Conservation (phyloP, 2,888 invertebrate genomes). For the Hololepta plana region DNA sequence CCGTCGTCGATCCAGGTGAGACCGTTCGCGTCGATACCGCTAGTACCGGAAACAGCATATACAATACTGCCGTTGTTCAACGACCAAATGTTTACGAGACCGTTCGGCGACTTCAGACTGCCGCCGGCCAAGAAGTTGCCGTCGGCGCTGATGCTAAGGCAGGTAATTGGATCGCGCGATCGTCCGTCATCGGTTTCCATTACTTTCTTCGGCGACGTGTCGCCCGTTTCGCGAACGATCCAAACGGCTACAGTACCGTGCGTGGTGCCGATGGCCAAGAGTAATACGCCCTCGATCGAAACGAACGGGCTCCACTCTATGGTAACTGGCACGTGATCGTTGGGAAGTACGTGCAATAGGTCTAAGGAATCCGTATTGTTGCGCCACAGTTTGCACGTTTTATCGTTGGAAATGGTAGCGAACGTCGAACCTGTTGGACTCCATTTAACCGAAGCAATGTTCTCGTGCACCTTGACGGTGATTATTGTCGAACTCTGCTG, state of each 20-base stretch:
- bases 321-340: slow-evolving; percentile 28
- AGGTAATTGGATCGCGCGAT: slow-evolving; percentile 31
- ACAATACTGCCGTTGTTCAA: slow-evolving; percentile 36
- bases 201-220: slow-evolving; percentile 12
- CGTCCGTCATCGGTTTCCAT: slow-evolving; percentile 30
- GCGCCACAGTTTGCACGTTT: slow-evolving; percentile 30
- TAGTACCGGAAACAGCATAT: slow-evolving; percentile 32
- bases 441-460: slow-evolving; percentile 26
- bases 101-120: slow-evolving; percentile 24
- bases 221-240: slow-evolving; percentile 21
- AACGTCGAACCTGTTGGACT: slow-evolving; percentile 31
- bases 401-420: slow-evolving; percentile 31
- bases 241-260: slow-evolving; percentile 33
- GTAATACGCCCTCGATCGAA: slow-evolving; percentile 21
- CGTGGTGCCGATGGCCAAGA: slow-evolving; percentile 33
- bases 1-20: slow-evolving; percentile 32
- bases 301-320: slow-evolving; percentile 35
- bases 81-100: slow-evolving; percentile 40
- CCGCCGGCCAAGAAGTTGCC: slow-evolving; percentile 37
- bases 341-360: slow-evolving; percentile 26
- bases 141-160: slow-evolving; percentile 30
- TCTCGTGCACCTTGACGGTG: slow-evolving; percentile 26
- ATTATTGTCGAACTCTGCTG: slow-evolving; percentile 20
- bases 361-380: too few relatives aligned
- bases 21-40: slow-evolving; percentile 29